These are phyloP conservation scores for Cryptotermes secundus DNA, from an alignment of 1,140 invertebrate species.

Conservation along the genomic window DNA sequence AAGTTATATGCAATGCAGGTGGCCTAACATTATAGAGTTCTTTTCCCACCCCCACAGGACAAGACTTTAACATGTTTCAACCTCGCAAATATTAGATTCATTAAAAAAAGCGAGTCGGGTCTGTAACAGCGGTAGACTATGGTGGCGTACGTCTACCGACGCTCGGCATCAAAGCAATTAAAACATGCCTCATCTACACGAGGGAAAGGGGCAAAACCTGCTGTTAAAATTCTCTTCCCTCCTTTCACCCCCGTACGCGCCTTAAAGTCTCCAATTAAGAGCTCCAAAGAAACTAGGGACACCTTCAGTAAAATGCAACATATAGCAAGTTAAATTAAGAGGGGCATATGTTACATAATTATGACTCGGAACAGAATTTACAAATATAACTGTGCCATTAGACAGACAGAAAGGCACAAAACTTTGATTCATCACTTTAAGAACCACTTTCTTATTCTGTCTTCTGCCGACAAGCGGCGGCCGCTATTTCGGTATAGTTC, in stretches of 20 bases:
- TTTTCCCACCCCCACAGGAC: not conserved
- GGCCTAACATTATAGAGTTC: not conserved
- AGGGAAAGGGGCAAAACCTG: not conserved
- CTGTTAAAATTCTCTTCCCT: slow-evolving; percentile 6
- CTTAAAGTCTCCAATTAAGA: slow-evolving; percentile 19
- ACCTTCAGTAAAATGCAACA: slow-evolving; percentile 9
- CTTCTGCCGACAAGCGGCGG: too few relatives aligned
- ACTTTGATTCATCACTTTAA: too few relatives aligned
- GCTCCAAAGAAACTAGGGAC: slow-evolving; percentile 14
- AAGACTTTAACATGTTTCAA: slow-evolving; percentile 14
- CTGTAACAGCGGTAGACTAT: not conserved
- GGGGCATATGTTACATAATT: not conserved
- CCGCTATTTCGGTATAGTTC: too few relatives aligned
- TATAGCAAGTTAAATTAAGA: not conserved
- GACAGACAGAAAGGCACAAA: too few relatives aligned
- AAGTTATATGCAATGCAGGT: slow-evolving; percentile 9
- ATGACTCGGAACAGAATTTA: not conserved
- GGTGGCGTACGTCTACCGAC: not conserved
- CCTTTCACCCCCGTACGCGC: not conserved
- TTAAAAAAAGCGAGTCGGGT: not conserved
- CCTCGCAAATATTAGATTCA: slow-evolving; percentile 19
- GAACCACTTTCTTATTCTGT: too few relatives aligned
- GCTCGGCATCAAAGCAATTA: slow-evolving; percentile 10
- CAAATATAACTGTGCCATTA: too few relatives aligned
- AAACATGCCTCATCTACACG: slow-evolving; percentile 14